Percentiles rank a stretch among this genome's conserved stretches.
These are phyloP conservation scores for Tribolium castaneum DNA, from an alignment of 1,140 invertebrate species.

Conservation along the genomic window DNA sequence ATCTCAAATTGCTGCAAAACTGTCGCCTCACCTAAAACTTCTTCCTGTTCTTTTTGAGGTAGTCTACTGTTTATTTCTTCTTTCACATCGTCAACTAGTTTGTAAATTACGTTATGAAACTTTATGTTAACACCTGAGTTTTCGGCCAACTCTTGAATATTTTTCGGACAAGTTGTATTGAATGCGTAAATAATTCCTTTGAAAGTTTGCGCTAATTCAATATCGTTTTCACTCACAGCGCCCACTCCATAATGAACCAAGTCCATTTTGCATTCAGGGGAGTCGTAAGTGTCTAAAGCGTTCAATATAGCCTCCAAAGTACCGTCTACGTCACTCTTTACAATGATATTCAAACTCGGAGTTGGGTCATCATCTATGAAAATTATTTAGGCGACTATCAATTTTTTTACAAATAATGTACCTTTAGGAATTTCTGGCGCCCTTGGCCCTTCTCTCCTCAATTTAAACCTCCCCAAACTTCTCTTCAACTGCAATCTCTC, in stretches of 20 bases:
- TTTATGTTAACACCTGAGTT: constrained; percentile 72
- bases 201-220: constrained; percentile 89
- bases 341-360: constrained; percentile 69
- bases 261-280: constrained; percentile 81
- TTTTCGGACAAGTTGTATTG: constrained; percentile 74
- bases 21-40: constrained; percentile 85
- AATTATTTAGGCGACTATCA: no score
- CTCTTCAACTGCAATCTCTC: constrained; percentile 73
- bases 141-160: constrained; percentile 66
- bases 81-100: constrained; percentile 89
- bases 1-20: constrained; percentile 88
- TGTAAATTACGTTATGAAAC: constrained; percentile 90
- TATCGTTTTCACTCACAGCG: constrained; percentile 81
- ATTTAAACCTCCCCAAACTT: constrained; percentile 69
- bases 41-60: constrained; percentile 78
- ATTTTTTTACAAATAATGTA: constrained; percentile 4
- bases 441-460: constrained; percentile 66
- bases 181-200: constrained; percentile 89
- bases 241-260: constrained; percentile 93
- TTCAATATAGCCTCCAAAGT: constrained; percentile 95
- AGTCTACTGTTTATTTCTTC: constrained; percentile 80
- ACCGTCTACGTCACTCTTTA: constrained; percentile 86
- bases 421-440: constrained; percentile 70
- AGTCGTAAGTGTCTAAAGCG: constrained; percentile 89
- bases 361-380: constrained; percentile 61